Conservation (phyloP, 2,888 invertebrate genomes). For the Leptinotarsa peninsularis region DNA sequence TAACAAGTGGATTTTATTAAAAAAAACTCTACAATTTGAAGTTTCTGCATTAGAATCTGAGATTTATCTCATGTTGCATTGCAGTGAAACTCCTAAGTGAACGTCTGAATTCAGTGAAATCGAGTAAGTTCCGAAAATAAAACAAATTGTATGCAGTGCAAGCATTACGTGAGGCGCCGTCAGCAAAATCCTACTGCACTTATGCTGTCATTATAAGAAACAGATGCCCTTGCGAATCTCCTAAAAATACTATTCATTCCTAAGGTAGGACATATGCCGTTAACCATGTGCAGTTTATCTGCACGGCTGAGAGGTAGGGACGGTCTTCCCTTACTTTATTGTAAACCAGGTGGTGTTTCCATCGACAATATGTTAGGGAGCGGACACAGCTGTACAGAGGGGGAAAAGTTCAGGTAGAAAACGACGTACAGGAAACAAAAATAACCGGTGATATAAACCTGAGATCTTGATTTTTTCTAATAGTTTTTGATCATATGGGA, state of each 20-base stretch:
- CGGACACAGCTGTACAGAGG: slow-evolving; percentile 37
- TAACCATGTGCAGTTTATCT: slow-evolving; percentile 35
- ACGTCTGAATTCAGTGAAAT: neutral
- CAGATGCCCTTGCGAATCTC: slow-evolving; percentile 24
- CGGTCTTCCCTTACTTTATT: slow-evolving; percentile 21
- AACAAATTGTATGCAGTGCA: neutral
- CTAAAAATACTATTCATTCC: slow-evolving; percentile 6
- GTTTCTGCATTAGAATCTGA: no score
- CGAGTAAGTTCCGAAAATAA: neutral
- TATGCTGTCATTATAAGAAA: slow-evolving; percentile 20
- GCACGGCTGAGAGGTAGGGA: slow-evolving; percentile 29
- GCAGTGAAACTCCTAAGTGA: neutral
- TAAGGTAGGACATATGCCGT: slow-evolving; percentile 24
- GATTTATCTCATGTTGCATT: neutral
- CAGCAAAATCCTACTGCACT: slow-evolving; percentile 10
- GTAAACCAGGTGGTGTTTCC: slow-evolving; percentile 45
- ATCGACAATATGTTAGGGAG: slow-evolving; percentile 57
- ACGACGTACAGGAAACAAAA: slow-evolving; percentile 24
- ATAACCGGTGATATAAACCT: slow-evolving; percentile 22
- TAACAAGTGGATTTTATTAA: no score
- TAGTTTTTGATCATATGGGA: neutral
- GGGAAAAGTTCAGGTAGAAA: slow-evolving; percentile 35
- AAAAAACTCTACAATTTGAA: no score
- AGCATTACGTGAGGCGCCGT: neutral
- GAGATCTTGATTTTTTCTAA: slow-evolving; percentile 12